phyloP scores from a whole-genome alignment of 2,113 vertebrate genomes.

The Genyomyrus donnyi region DNA sequence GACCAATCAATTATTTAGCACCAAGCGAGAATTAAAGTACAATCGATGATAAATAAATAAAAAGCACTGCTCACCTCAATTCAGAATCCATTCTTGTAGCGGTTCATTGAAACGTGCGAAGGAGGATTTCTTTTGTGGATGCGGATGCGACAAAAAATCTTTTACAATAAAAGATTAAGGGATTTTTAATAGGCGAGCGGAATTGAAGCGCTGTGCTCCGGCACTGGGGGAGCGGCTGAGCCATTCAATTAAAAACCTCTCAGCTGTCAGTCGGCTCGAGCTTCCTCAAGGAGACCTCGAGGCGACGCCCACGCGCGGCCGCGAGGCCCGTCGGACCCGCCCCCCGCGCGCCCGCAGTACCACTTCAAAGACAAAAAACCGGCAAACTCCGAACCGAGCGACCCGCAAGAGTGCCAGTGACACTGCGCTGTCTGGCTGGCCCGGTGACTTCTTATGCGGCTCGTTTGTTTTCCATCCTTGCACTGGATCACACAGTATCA shows the following conservation, averaged over 20 bases:
- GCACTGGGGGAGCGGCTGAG: neutral
- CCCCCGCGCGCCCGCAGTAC: neutral
- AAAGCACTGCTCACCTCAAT: constrained; percentile 18
- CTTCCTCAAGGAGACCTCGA: constrained; percentile 26
- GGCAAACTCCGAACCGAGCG: neutral
- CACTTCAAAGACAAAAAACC: neutral
- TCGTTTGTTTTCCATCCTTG: neutral
- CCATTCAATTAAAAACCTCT: constrained; percentile 13
- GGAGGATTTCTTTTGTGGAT: neutral
- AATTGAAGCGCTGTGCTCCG: neutral
- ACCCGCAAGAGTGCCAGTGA: neutral
- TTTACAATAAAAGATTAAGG: neutral
- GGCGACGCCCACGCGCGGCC: constrained; percentile 23
- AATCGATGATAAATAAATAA: constrained; percentile 4
- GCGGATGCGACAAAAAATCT: neutral
- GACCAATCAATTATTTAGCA: neutral
- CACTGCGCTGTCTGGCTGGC: neutral
- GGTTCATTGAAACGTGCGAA: constrained; percentile 2
- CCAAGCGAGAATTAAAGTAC: neutral
- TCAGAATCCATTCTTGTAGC: constrained; percentile 10
- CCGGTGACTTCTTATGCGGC: neutral
- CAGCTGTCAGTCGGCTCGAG: constrained; percentile 23
- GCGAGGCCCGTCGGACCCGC: neutral
- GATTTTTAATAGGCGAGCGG: neutral
- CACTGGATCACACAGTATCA: neutral